Conservation (phyloP, 2,113 vertebrate species). For the Bubo scandiacus region DNA sequence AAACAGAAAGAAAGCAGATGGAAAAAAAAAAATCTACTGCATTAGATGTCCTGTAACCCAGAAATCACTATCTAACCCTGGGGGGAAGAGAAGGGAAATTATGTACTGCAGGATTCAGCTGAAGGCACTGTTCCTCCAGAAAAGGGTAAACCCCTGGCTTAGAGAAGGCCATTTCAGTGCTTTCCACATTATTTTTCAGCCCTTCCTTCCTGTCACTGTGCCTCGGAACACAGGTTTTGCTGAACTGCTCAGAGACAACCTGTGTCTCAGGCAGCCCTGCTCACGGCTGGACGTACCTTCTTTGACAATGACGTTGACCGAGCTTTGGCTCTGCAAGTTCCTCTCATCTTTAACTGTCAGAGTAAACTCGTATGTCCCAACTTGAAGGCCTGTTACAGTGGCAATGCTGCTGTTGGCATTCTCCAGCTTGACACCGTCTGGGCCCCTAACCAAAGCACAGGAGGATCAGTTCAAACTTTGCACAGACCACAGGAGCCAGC, state of each 20-base stretch:
- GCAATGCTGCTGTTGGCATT: constrained; percentile 87
- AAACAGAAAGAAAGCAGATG: constrained; percentile 3
- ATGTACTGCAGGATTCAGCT: background rate
- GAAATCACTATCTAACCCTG: background rate
- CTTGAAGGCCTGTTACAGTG: constrained; percentile 89
- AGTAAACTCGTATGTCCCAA: constrained; percentile 89
- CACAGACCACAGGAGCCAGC: background rate
- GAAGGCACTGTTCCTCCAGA: background rate
- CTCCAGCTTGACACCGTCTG: constrained; percentile 89
- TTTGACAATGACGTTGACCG: constrained; percentile 89
- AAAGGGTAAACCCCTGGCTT: background rate
- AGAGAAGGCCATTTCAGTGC: background rate
- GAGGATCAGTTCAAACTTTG: background rate
- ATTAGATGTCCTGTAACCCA: background rate
- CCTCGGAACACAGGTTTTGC: background rate
- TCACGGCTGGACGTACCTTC: constrained; percentile 78
- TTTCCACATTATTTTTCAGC: background rate
- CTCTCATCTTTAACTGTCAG: constrained; percentile 92
- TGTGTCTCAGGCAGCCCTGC: background rate
- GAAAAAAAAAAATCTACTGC: background rate
- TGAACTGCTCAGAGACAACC: background rate
- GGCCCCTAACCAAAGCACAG: constrained; percentile 80
- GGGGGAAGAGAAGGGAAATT: background rate
- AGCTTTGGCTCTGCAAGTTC: constrained; percentile 85
- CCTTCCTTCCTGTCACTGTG: background rate